Evolutionary conservation across 2,888 invertebrate species (phyloP).

Genomic region (Abrostola tripartita): DNA sequence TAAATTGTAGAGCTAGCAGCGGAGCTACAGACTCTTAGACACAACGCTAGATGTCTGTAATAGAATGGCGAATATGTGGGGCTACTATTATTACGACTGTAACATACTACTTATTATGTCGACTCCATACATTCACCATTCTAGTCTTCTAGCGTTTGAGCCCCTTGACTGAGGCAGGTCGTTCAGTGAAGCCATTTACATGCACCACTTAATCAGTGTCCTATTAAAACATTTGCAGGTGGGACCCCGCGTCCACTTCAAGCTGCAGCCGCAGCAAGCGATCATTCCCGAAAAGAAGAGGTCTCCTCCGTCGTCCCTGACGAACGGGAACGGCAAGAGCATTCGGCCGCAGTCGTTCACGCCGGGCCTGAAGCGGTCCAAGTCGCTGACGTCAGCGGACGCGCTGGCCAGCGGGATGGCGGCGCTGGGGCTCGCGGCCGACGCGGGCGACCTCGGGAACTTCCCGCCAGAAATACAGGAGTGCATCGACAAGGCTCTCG

Average conservation of each 20-base stretch:
- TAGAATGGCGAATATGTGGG: no score
- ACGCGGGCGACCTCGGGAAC: conserved; percentile 92
- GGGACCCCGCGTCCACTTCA: conserved; percentile 89
- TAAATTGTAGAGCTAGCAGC: no score
- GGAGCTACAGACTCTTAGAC: no score
- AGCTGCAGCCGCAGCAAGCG: conserved; percentile 82
- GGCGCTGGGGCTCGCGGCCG: conserved; percentile 90
- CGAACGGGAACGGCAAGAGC: conserved; percentile 83
- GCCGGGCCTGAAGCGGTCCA: conserved; percentile 92
- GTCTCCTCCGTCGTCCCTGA: conserved; percentile 79
- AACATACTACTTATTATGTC: no score
- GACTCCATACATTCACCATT: no score
- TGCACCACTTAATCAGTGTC: no score
- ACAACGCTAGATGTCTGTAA: no score
- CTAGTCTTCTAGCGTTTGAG: no score
- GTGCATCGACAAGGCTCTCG: conserved; percentile 92
- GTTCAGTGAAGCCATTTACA: no score
- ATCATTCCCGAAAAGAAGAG: conserved; percentile 83
- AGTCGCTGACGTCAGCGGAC: conserved; percentile 94
- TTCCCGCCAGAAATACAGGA: conserved; percentile 93
- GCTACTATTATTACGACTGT: no score
- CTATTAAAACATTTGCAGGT: conserved; percentile 20
- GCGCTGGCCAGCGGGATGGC: conserved; percentile 91
- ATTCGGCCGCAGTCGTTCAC: conserved; percentile 80
- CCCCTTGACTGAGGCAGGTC: no score